Evolutionary conservation across 2,888 invertebrate species (phyloP).

Genomic region (Drosophila kuntzei): DNA sequence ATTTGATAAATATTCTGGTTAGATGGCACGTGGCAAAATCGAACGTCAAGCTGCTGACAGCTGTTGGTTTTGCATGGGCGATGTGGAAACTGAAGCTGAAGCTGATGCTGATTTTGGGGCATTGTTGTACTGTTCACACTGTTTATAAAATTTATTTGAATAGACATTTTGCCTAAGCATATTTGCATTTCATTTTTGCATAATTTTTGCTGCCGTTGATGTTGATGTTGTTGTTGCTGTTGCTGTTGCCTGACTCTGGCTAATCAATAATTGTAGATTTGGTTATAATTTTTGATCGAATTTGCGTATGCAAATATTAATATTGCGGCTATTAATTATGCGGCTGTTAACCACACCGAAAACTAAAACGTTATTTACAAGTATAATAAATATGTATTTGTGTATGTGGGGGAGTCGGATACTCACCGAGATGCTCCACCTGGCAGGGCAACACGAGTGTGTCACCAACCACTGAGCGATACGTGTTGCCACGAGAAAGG

Average conservation of each 20-base stretch:
- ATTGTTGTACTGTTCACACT: slow-evolving; percentile 39
- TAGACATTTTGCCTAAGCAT: slow-evolving; percentile 71
- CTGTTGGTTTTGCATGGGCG: slow-evolving; percentile 64
- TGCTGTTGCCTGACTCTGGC: background rate
- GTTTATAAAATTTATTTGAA: slow-evolving; percentile 68
- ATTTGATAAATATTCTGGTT: slow-evolving; percentile 58
- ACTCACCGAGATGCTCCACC: slow-evolving; percentile 92
- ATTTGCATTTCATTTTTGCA: slow-evolving; percentile 73
- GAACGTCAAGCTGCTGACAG: slow-evolving; percentile 71
- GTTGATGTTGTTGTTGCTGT: background rate
- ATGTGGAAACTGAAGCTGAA: slow-evolving; percentile 27
- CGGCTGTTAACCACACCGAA: slow-evolving; percentile 21
- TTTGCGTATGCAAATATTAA: slow-evolving; percentile 62
- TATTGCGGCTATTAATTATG: slow-evolving; percentile 61
- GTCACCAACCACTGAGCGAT: slow-evolving; percentile 91
- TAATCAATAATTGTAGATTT: slow-evolving; percentile 34
- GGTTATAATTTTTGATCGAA: slow-evolving; percentile 48
- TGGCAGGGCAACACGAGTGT: slow-evolving; percentile 92
- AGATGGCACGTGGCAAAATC: slow-evolving; percentile 27
- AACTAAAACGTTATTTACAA: slow-evolving; percentile 19
- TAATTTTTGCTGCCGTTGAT: slow-evolving; percentile 40
- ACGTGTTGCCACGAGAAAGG: slow-evolving; percentile 91
- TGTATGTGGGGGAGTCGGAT: background rate
- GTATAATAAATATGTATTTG: slow-evolving; percentile 1
- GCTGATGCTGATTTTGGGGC: background rate